A percentile compares a stretch with the other conserved stretches of the same genome.
Evolutionary conservation across 92 coral and sea anemone species (phyloP).

Genomic region (Porites lobata): DNA sequence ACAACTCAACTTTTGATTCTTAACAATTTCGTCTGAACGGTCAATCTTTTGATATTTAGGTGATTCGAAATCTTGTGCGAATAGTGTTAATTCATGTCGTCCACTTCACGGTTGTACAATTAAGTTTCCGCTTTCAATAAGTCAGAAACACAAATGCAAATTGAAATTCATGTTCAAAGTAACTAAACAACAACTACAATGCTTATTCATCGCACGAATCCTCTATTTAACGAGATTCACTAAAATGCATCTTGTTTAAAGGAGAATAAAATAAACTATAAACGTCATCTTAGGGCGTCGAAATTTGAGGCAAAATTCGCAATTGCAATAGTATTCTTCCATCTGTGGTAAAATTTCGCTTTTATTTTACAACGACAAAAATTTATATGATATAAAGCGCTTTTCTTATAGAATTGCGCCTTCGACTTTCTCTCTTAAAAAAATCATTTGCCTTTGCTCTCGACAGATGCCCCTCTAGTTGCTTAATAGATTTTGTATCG

Average conservation of each 20-base stretch:
- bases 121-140: not conserved
- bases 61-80: not conserved
- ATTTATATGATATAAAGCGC: not conserved
- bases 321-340: not conserved
- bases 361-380: conserved; percentile 3
- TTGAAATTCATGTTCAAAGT: not conserved
- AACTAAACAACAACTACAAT: not conserved
- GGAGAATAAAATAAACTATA: not conserved
- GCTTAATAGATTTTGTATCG: not conserved
- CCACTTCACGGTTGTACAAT: not conserved
- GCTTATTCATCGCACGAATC: not conserved
- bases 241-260: not conserved
- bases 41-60: no score
- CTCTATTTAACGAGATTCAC: not conserved
- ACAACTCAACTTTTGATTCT: not conserved
- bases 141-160: not conserved
- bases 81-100: not conserved
- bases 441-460: not conserved
- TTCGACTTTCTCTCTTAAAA: not conserved
- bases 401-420: no score
- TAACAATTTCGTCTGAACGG: not conserved
- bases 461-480: not conserved
- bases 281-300: not conserved
- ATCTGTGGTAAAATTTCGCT: not conserved
- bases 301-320: not conserved